Evolutionary conservation across 2,888 invertebrate genomes (phyloP).

Genomic region (Chelonus formosanus): DNA sequence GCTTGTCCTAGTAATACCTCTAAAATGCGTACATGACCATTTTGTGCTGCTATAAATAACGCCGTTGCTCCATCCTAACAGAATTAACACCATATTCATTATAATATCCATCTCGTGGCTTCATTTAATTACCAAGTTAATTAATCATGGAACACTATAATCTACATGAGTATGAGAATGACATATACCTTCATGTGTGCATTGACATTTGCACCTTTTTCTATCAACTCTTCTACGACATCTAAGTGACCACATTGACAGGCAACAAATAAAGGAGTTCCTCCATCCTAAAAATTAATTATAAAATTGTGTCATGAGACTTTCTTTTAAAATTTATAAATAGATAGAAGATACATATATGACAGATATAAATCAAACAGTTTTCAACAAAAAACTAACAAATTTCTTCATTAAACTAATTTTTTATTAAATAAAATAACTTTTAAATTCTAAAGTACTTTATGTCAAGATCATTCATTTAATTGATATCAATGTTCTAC

Average conservation of each 20-base stretch:
- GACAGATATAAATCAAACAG: too few species aligned
- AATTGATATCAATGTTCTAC: too few species aligned
- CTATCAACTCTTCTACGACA: constrained; percentile 84
- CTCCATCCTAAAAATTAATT: constrained; percentile 80
- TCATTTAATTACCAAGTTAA: not conserved
- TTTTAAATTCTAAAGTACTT: too few species aligned
- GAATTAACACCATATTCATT: constrained; percentile 25
- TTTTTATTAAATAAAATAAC: too few species aligned
- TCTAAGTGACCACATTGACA: constrained; percentile 91
- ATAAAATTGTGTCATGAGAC: too few species aligned
- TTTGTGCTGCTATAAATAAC: constrained; percentile 92
- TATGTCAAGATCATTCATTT: too few species aligned
- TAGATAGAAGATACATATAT: too few species aligned
- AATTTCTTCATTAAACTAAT: too few species aligned
- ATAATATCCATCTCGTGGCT: not conserved
- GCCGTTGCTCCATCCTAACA: constrained; percentile 89
- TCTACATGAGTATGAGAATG: not conserved
- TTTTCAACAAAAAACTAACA: too few species aligned
- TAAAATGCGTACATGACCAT: constrained; percentile 86
- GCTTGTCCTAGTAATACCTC: constrained; percentile 77
- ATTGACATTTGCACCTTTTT: constrained; percentile 82
- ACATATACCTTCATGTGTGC: constrained; percentile 80
- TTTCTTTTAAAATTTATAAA: too few species aligned
- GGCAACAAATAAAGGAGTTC: constrained; percentile 91
- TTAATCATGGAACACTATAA: not conserved